Evolutionary conservation across 2,797 vertebrate species (phyloP).

Genomic region (Hippoglossus hippoglossus): DNA sequence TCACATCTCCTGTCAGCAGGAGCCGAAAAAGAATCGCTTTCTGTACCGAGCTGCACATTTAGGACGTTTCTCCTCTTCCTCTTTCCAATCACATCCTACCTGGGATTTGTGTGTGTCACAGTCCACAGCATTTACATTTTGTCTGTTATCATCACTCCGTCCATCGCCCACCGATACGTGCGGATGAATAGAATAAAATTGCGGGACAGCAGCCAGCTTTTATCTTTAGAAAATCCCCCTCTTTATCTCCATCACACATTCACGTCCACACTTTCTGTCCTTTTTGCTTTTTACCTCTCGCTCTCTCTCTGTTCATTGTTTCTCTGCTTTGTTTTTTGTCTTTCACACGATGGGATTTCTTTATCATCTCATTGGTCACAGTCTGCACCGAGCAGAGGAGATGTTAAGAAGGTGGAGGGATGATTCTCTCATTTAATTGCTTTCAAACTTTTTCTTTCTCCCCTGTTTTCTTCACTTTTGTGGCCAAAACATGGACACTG

Average conservation of each 20-base stretch:
- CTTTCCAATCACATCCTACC: constrained; percentile 33
- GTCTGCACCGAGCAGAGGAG: constrained; percentile 41
- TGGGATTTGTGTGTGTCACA: constrained; percentile 20
- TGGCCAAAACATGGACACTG: constrained; percentile 46
- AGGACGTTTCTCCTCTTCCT: constrained; percentile 10
- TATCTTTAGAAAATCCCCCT: constrained; percentile 46
- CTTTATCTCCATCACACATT: constrained; percentile 38
- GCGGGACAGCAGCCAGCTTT: constrained; percentile 27
- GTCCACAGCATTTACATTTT: constrained; percentile 29
- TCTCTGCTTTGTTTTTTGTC: constrained; percentile 2
- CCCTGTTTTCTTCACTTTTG: constrained; percentile 11
- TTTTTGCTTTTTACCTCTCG: background rate
- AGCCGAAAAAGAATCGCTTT: constrained; percentile 30
- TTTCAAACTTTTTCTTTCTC: constrained; percentile 51
- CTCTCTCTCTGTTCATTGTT: background rate
- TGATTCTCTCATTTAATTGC: constrained; percentile 57
- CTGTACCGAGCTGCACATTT: constrained; percentile 29
- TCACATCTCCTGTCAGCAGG: constrained; percentile 39
- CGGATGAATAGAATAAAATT: constrained; percentile 36
- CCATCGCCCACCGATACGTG: constrained; percentile 21
- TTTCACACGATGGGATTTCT: constrained; percentile 34
- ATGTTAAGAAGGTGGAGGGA: constrained; percentile 30
- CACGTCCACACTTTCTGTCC: constrained; percentile 8
- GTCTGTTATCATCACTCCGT: constrained; percentile 35
- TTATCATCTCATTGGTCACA: constrained; percentile 57